Base-by-base conservation (phyloP, 2,113 vertebrate genomes). In the Atrichornis clamosus region DNA sequence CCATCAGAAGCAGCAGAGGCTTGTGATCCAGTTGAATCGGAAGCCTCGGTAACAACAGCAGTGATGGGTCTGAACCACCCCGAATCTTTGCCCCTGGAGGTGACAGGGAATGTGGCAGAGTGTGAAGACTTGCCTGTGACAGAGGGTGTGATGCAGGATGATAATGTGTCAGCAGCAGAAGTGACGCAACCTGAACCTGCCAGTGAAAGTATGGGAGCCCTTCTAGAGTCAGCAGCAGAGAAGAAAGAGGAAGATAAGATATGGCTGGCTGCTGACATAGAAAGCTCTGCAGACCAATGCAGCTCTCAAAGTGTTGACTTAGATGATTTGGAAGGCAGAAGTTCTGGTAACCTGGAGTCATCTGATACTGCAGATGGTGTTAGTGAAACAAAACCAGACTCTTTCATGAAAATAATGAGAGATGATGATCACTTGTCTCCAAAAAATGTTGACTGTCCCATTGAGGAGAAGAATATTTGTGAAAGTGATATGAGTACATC, bases 251-350 rank as follows among this genome's bases (percentile, higher is more conserved):
- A 74, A 72, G 77, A 44, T 53, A 58, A 89, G 79, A 53, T 49
- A n/a, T 10, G 49, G 26, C n/a, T 42, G 28, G 6, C 58, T 64
- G 23, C 73, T 82, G 46, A 76, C 20, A 13, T 9, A 41, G 53
- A 50, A 77, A 85, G 86, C 75, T 68, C 68, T 67, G 15, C 87
- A 87, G 89, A 77, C 42, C 87, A 70, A 26, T 21, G 7, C 67
- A 67, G 13, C 70, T 92, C 96, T 95, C 89, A 95, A 65, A 96
- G 85, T 26, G n/a, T 79, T 81, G 42, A 33, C 72, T 84, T 95
- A 19, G 56, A 46, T 91, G 84, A 86, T 59, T 80, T 62, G 1
- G 91, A 95, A 89, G 89, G 50, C 72, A 82, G 77, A 92, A 89
- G 27, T 83, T 95, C 87, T 84, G 76, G 76, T 76, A 69, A 72